These are phyloP conservation scores for Agriopis aurantiaria DNA, from an alignment of 2,888 invertebrate species.

Conservation along the genomic window DNA sequence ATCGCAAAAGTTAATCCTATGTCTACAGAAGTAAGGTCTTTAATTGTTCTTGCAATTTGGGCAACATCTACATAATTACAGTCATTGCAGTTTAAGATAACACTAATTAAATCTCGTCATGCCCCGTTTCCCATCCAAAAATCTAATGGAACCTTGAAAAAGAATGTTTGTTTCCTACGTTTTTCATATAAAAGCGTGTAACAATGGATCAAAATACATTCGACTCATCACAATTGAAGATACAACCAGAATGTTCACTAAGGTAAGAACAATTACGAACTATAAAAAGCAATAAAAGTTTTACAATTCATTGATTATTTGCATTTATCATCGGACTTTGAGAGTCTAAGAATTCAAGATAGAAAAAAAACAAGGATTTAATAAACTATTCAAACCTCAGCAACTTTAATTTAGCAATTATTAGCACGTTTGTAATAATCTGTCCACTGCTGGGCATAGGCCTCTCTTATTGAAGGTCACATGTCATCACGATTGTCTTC, in stretches of 20 bases:
- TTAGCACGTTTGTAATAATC: too few species aligned
- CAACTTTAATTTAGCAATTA: neutral
- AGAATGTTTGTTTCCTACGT: conserved; percentile 62
- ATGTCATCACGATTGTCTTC: too few species aligned
- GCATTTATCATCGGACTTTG: conserved; percentile 4
- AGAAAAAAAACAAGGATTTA: neutral
- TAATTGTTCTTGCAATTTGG: conserved; percentile 37
- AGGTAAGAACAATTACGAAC: conserved; percentile 58
- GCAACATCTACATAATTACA: conserved; percentile 48
- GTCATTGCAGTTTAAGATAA: conserved; percentile 55
- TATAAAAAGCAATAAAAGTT: conserved; percentile 33
- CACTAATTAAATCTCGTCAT: conserved; percentile 64
- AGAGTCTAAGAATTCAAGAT: neutral
- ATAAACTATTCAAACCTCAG: neutral
- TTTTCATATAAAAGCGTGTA: conserved; percentile 69
- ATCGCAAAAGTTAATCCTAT: conserved; percentile 18
- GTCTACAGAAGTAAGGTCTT: conserved; percentile 28
- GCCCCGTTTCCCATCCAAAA: conserved; percentile 69
- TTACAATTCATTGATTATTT: conserved; percentile 25
- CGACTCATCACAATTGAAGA: conserved; percentile 64
- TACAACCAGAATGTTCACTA: conserved; percentile 68
- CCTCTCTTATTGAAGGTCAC: too few species aligned
- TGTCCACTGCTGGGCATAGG: too few species aligned
- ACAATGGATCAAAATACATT: conserved; percentile 65
- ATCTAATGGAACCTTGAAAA: conserved; percentile 68